Evolutionary conservation across 1,140 invertebrate species (phyloP).

Genomic region (Drosophila burlai): DNA sequence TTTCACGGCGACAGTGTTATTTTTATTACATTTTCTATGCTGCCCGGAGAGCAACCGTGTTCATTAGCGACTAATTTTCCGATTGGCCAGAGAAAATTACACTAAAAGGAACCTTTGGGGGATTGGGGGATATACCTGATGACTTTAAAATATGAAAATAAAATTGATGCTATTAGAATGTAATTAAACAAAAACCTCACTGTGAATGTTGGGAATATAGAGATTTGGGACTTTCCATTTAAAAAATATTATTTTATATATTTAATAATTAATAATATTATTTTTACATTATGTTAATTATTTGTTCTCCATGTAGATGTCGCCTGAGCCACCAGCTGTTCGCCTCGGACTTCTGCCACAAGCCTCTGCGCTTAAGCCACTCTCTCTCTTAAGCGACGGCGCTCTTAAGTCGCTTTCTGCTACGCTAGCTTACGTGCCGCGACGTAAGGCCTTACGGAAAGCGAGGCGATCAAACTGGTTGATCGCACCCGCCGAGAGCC

Average conservation of each 20-base stretch:
- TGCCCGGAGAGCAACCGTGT: conserved; percentile 18
- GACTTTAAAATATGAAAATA: neutral
- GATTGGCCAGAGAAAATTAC: conserved; percentile 35
- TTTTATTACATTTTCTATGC: conserved; percentile 25
- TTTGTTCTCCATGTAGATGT: neutral
- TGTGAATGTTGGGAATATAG: too few species aligned
- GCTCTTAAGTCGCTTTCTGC: conserved; percentile 39
- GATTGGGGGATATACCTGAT: too few species aligned
- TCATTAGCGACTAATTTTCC: conserved; percentile 47
- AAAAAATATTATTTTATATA: too few species aligned
- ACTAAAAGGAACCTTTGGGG: neutral
- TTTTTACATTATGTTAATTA: neutral
- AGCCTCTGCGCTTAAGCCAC: neutral
- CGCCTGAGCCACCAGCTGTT: conserved; percentile 14
- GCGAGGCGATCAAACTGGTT: conserved; percentile 66
- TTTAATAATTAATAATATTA: too few species aligned
- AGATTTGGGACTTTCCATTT: too few species aligned
- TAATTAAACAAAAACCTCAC: too few species aligned
- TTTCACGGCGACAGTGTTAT: conserved; percentile 24
- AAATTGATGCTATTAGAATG: neutral
- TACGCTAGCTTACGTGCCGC: conserved; percentile 17
- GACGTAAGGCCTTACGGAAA: conserved; percentile 63
- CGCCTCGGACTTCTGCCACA: neutral
- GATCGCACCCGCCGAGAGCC: conserved; percentile 67
- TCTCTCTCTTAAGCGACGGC: conserved; percentile 17